Evolutionary conservation across 2,113 vertebrate species (phyloP).

Genomic region (Clarias gariepinus): DNA sequence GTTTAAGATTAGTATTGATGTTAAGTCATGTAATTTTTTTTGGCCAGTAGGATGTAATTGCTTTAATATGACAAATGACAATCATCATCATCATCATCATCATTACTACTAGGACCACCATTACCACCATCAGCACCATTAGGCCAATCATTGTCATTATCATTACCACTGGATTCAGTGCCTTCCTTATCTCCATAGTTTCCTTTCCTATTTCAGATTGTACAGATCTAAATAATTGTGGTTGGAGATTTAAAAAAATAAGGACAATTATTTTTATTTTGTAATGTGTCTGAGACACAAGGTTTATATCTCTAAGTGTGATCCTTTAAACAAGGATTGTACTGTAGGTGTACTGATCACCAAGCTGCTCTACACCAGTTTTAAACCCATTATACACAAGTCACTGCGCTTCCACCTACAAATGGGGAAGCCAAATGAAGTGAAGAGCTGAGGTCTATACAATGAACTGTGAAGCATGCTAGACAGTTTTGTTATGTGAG

Average conservation of each 20-base stretch:
- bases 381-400: background rate
- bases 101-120: background rate
- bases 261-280: background rate
- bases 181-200: background rate
- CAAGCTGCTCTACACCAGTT: background rate
- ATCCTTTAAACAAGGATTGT: background rate
- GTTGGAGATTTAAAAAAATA: background rate
- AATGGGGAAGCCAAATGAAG: background rate
- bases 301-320: background rate
- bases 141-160: background rate
- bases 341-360: background rate
- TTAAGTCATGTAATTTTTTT: background rate
- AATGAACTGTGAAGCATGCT: slow-evolving; percentile 3
- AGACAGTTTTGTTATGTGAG: slow-evolving; percentile 23
- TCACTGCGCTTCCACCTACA: background rate
- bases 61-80: slow-evolving; percentile 2
- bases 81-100: slow-evolving; percentile 14
- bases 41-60: background rate
- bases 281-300: background rate
- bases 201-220: background rate
- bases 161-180: background rate
- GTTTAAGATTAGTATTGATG: slow-evolving; percentile 16
- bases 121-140: slow-evolving; percentile 1
- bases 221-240: background rate
- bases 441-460: background rate